Evolutionary conservation across 2,113 vertebrate species (phyloP).

Genomic region (Todiramphus chloris): DNA sequence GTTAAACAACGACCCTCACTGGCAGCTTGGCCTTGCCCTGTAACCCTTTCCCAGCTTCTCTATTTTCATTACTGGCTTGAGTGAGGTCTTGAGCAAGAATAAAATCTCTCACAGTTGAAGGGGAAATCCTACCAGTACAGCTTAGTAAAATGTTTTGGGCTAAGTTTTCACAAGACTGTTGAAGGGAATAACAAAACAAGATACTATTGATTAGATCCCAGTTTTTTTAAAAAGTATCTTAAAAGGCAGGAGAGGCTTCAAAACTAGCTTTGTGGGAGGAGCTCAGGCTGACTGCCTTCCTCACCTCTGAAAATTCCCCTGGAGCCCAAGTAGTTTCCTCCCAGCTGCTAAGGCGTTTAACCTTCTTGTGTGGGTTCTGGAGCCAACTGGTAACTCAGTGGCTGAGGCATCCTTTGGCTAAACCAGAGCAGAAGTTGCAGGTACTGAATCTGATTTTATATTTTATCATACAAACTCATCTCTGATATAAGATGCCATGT

Average conservation of each 20-base stretch:
- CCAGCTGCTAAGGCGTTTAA: background rate
- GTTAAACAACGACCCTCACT: background rate
- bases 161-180: background rate
- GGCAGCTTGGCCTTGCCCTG: background rate
- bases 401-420: background rate
- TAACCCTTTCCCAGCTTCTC: background rate
- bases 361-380: background rate
- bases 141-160: background rate
- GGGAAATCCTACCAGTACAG: background rate
- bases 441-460: background rate
- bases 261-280: background rate
- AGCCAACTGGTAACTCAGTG: background rate
- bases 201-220: background rate
- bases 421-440: background rate
- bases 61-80: background rate
- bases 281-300: background rate
- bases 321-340: background rate
- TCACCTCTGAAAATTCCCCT: fast-evolving
- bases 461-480: background rate
- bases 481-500: background rate
- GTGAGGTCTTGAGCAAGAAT: background rate
- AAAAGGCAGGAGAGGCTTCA: background rate
- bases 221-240: background rate
- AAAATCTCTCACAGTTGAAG: background rate
- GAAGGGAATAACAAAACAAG: background rate